Evolutionary conservation across 2,797 vertebrate species (phyloP), one percentile per base, ranked within the genome.

Genomic region (Semaprochilodus insignis): DNA sequence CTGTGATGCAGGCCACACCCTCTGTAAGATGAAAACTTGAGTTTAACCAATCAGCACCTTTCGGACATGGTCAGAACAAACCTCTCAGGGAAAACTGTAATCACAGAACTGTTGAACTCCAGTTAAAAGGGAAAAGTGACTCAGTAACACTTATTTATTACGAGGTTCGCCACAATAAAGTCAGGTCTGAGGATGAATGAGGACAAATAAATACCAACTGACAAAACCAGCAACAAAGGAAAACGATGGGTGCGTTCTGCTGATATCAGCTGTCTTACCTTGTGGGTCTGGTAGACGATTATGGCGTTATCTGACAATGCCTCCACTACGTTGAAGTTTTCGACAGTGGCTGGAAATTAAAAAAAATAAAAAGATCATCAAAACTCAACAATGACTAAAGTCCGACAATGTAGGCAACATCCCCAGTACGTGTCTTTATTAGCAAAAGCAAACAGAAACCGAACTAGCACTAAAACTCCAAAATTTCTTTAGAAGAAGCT

Each of bases 1-100:
- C 85, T 99, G 98, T 88, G 98, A 98, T 55, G 97, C 98, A 0
- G 98, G 98, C 98, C 98, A 99, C 78, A 99, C 97, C 89, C 97
- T 96, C 98, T 99, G 93, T 72, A 93, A 2, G 44, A 23, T 6
- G 40, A 3, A 36, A 70, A 55, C 5, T 23, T 23, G 13, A 16
- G 36, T 48, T 69, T 48, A 11, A 17, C n/a, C 23, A 60, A 48
- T 10, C 1, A 54, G 17, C 17, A 19, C 52, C 1, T 48, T n/a
- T 48, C 44, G 8, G 40, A 40, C 5, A 40, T 4, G 40, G 40
- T 40, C 40, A 3, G 40, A 40, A 40, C 5, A 40, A 40, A 48
- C 2, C 44, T 48, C 10, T 48, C 44, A 13, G 44, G 10, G 44
- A 48, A 48, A 48, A 2, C 44, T 10, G 0, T 13, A 48, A 48